These are phyloP conservation scores for Mongoloraphidia duomilia DNA, from an alignment of 2,888 invertebrate species.

Conservation along the genomic window DNA sequence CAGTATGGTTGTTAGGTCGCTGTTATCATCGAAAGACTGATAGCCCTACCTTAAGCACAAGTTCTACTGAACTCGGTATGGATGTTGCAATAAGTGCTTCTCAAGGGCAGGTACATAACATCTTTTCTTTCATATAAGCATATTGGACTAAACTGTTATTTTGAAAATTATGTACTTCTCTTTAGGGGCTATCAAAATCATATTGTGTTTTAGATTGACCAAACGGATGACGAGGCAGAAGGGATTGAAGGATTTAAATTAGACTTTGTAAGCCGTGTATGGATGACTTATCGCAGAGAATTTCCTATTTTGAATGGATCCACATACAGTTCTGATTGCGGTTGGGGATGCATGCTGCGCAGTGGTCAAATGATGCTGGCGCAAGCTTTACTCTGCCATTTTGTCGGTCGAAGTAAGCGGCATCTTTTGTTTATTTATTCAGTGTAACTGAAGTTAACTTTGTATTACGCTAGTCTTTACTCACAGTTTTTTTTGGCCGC, in stretches of 20 bases:
- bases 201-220: conserved; percentile 13
- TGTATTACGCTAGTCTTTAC: neutral
- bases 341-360: conserved; percentile 84
- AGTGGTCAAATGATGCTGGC: conserved; percentile 89
- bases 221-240: conserved; percentile 23
- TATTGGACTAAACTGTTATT: conserved; percentile 1
- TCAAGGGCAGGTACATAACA: conserved; percentile 36
- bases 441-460: conserved; percentile 1
- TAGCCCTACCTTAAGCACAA: conserved; percentile 20
- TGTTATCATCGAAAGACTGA: conserved; percentile 60
- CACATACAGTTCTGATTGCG: conserved; percentile 76
- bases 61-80: conserved; percentile 43
- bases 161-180: neutral
- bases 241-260: conserved; percentile 72
- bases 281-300: conserved; percentile 80
- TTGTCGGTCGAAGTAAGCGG: conserved; percentile 56
- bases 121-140: neutral
- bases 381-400: conserved; percentile 71
- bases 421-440: conserved; percentile 5
- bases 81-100: conserved; percentile 37
- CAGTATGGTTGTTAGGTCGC: conserved; percentile 72
- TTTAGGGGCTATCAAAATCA: neutral
- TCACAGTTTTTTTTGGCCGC: too few species aligned
- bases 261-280: conserved; percentile 70
- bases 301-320: conserved; percentile 72